Evolutionary conservation across 2,797 vertebrate genomes (phyloP).

Genomic region (Florisuga fusca): DNA sequence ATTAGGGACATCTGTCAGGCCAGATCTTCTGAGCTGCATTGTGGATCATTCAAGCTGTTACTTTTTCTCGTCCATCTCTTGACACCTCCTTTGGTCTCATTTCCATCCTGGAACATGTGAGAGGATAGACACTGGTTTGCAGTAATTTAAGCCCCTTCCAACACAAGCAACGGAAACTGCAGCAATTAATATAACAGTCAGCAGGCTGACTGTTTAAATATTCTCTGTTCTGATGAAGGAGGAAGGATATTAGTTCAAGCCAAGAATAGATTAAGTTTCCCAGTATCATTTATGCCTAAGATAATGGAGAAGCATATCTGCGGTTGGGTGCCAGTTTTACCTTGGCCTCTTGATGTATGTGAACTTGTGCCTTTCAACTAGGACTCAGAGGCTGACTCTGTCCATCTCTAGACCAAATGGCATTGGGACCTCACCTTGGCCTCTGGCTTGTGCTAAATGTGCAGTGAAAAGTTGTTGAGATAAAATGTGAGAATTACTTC

Average conservation of each 20-base stretch:
- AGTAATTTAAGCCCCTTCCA: not conserved
- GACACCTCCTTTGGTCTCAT: not conserved
- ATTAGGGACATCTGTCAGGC: not conserved
- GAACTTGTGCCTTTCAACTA: not conserved
- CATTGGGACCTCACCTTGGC: not conserved
- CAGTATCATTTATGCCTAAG: not conserved
- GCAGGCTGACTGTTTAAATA: not conserved
- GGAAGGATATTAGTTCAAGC: not conserved
- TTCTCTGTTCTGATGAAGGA: not conserved
- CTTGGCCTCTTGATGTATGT: accelerated
- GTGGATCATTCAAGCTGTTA: not conserved
- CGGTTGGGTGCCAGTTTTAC: not conserved
- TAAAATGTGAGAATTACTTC: not conserved
- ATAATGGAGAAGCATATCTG: not conserved
- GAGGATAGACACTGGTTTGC: not conserved
- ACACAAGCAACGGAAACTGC: not conserved
- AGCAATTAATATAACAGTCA: not conserved
- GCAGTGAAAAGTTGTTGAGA: not conserved
- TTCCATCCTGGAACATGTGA: not conserved
- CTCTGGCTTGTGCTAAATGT: not conserved
- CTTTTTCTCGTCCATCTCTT: not conserved
- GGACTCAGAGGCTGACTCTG: not conserved
- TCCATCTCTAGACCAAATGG: no score
- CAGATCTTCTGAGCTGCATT: not conserved
- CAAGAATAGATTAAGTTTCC: not conserved